Evolutionary conservation across 2,797 vertebrate genomes (phyloP).

Genomic region (Oceanodroma leucorhoa): DNA sequence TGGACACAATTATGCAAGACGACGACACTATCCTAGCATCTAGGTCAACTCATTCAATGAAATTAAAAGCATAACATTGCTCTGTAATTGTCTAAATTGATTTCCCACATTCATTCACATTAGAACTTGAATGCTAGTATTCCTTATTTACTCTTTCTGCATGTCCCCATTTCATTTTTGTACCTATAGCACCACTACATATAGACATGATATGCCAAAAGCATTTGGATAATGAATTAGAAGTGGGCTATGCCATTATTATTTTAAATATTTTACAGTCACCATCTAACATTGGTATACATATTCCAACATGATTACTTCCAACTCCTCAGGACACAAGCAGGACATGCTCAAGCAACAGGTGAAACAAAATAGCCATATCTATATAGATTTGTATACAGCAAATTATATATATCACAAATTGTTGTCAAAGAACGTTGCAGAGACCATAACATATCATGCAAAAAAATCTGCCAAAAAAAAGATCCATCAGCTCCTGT

Average conservation of each 20-base stretch:
- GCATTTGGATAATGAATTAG: background rate
- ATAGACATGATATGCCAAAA: background rate
- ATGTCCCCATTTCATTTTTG: background rate
- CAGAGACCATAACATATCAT: background rate
- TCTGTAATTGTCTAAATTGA: background rate
- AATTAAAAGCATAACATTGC: background rate
- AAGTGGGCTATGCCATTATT: background rate
- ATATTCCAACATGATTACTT: background rate
- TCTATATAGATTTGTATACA: background rate
- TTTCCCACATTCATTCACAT: background rate
- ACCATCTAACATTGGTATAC: background rate
- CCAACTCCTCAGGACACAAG: background rate
- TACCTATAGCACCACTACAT: background rate
- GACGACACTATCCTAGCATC: background rate
- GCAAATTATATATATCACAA: background rate
- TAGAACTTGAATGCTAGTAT: background rate
- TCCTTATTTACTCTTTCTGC: background rate
- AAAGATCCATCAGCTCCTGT: background rate
- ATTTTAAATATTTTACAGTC: background rate
- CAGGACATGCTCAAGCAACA: background rate
- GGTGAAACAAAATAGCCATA: background rate
- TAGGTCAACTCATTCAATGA: background rate
- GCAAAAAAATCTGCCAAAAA: background rate
- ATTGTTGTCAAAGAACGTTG: background rate
- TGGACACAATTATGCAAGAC: background rate